A percentile compares a stretch with the other conserved stretches of the same genome.
Conservation (phyloP, 2,113 vertebrate genomes). For the Heterotis niloticus region DNA sequence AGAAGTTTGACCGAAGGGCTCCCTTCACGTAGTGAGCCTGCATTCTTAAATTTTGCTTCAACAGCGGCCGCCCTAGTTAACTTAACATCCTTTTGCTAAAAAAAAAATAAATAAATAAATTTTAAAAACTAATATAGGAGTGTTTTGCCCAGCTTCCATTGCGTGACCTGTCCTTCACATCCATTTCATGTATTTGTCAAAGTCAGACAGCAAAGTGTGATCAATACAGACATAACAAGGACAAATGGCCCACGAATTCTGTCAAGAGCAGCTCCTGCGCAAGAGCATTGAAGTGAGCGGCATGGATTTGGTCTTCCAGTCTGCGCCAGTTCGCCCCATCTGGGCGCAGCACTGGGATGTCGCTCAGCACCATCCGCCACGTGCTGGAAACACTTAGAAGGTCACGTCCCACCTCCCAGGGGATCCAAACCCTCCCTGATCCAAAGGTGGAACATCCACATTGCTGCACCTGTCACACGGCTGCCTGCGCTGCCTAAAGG, state of each 20-base stretch:
- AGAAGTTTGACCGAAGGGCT: slow-evolving; percentile 6
- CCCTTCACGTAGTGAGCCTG: slow-evolving; percentile 19
- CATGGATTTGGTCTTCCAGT: slow-evolving; percentile 42
- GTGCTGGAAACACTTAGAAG: slow-evolving; percentile 10
- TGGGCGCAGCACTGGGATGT: slow-evolving; percentile 41
- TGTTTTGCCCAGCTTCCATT: slow-evolving; percentile 1
- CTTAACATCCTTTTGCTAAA: slow-evolving; percentile 7
- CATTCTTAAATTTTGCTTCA: not conserved
- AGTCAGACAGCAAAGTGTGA: slow-evolving; percentile 37
- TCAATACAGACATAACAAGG: slow-evolving; percentile 51
- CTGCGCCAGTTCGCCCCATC: slow-evolving; percentile 46
- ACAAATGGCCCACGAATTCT: slow-evolving; percentile 50
- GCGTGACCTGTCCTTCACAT: slow-evolving; percentile 19
- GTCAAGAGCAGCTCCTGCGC: slow-evolving; percentile 26
- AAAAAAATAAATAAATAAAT: too few species aligned
- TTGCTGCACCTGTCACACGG: not conserved
- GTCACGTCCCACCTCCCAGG: not conserved
- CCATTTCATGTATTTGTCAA: slow-evolving; percentile 37
- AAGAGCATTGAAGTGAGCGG: slow-evolving; percentile 41
- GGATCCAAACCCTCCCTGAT: not conserved
- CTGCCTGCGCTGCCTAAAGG: not conserved
- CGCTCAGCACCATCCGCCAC: slow-evolving; percentile 11
- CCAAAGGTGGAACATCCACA: not conserved
- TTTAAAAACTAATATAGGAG: too few species aligned
- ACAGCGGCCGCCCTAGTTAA: not conserved